Evolutionary conservation across 2,113 vertebrate species (phyloP).

Genomic region (Aramus guarauna): DNA sequence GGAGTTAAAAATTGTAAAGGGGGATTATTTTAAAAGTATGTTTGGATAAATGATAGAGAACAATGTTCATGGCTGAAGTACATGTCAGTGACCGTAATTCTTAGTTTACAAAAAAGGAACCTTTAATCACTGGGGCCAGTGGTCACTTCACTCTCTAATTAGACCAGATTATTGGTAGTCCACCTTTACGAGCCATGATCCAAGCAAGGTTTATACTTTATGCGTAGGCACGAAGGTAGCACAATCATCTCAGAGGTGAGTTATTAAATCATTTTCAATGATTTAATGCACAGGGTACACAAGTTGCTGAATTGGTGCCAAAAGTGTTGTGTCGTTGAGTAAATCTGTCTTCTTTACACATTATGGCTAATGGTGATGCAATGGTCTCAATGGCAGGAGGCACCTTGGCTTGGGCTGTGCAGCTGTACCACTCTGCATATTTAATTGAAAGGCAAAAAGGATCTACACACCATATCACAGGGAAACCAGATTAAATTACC

Average conservation of each 20-base stretch:
- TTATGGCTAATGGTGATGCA: background rate
- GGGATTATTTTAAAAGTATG: background rate
- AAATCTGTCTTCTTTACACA: background rate
- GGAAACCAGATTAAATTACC: background rate
- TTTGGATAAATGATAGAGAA: background rate
- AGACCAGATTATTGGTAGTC: background rate
- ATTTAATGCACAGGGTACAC: background rate
- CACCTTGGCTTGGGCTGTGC: background rate
- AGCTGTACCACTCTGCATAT: background rate
- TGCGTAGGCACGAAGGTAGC: background rate
- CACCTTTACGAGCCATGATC: background rate
- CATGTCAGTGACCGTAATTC: background rate
- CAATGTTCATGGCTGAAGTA: background rate
- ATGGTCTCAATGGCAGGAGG: background rate
- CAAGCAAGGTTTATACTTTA: background rate
- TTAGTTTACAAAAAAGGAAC: background rate
- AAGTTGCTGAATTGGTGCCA: background rate
- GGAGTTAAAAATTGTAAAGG: conserved; percentile 26
- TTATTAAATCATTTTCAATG: background rate
- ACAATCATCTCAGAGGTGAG: background rate
- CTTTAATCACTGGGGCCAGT: background rate
- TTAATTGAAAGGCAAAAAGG: background rate
- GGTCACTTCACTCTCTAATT: background rate
- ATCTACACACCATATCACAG: background rate
- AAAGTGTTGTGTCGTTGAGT: background rate